phyloP scores from a whole-genome alignment of 1,140 invertebrate genomes.

The Phymorhynchus buccinoides region DNA sequence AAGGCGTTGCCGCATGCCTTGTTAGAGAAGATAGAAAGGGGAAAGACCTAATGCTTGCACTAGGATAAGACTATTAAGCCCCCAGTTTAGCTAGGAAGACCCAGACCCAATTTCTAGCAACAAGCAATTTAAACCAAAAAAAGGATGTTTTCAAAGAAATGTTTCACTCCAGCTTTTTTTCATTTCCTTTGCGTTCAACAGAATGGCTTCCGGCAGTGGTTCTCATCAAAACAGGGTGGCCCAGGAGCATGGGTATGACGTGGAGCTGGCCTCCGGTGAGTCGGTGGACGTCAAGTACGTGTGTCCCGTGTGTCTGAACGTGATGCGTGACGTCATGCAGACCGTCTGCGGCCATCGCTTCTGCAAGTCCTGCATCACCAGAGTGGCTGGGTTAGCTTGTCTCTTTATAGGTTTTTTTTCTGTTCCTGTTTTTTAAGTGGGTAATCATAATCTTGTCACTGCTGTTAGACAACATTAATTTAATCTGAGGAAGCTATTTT shows the following conservation, averaged over 20 bases:
- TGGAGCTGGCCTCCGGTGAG: slow-evolving; percentile 37
- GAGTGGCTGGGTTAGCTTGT: slow-evolving; percentile 81
- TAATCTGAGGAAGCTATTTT: no score
- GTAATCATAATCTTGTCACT: no score
- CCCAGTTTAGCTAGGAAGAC: no score
- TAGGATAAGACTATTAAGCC: no score
- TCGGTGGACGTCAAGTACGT: slow-evolving; percentile 78
- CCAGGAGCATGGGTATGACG: slow-evolving; percentile 34
- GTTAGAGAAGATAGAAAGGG: no score
- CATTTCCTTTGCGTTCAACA: not conserved
- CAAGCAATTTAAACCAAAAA: no score
- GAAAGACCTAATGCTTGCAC: no score
- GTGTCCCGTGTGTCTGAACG: slow-evolving; percentile 89
- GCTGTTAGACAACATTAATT: not conserved
- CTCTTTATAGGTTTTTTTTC: not conserved
- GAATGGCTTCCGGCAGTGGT: not conserved
- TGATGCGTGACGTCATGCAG: slow-evolving; percentile 85
- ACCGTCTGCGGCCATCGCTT: slow-evolving; percentile 91
- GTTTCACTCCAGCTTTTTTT: not conserved
- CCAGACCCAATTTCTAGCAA: no score
- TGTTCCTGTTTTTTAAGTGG: not conserved
- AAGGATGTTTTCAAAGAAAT: not conserved
- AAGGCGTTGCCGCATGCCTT: no score
- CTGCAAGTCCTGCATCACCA: slow-evolving; percentile 84
- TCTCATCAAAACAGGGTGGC: not conserved